phyloP scores from a whole-genome alignment of 2,113 vertebrate species.

The Bettongia penicillata region DNA sequence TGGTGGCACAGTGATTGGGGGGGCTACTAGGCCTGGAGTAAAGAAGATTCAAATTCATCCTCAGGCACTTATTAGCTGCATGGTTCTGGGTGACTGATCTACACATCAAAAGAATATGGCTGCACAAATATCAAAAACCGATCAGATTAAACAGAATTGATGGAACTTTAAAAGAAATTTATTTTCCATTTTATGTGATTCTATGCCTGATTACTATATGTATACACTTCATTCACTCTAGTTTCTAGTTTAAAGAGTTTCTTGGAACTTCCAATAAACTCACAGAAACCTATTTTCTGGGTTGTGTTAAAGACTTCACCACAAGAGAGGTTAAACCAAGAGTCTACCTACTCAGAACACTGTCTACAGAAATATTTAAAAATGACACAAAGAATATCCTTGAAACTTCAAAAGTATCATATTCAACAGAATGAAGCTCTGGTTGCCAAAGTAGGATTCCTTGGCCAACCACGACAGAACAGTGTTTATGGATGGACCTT shows the following conservation, averaged over 20 bases:
- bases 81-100: constrained; percentile 69
- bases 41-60: no score
- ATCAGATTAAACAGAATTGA: constrained; percentile 93
- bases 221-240: not conserved
- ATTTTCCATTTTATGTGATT: constrained; percentile 1
- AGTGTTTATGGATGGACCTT: not conserved
- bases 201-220: constrained; percentile 28
- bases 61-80: no score
- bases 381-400: constrained; percentile 99
- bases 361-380: constrained; percentile 99
- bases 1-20: no score
- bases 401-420: constrained; percentile 99
- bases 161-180: constrained; percentile 20
- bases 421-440: constrained; percentile 99
- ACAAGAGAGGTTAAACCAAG: constrained; percentile 93
- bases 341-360: constrained; percentile 95
- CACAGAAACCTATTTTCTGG: constrained; percentile 98
- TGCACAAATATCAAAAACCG: constrained; percentile 91
- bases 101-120: constrained; percentile 85
- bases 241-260: constrained; percentile 94
- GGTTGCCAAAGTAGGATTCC: constrained; percentile 96
- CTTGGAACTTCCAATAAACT: constrained; percentile 98
- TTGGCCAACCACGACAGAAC: constrained; percentile 89
- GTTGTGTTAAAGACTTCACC: constrained; percentile 98
- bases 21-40: no score